A percentile compares a stretch with the other conserved stretches of the same genome.
Conservation (phyloP, 1,140 invertebrate genomes). For the Musca vetustissima region DNA sequence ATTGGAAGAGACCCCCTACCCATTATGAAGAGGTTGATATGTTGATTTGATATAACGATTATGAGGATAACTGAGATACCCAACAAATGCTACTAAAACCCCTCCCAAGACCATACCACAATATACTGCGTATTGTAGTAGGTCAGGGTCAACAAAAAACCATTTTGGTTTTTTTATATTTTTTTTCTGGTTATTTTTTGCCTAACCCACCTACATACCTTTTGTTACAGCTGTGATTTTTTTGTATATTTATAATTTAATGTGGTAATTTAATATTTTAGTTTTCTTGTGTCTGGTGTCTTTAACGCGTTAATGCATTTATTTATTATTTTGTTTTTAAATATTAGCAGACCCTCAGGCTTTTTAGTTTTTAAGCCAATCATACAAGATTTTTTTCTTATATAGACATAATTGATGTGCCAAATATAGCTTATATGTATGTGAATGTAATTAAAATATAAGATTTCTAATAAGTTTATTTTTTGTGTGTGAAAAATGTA, state of each 20-base stretch:
- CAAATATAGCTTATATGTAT: constrained; percentile 1
- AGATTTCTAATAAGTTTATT: neutral
- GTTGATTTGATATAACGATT: constrained; percentile 6
- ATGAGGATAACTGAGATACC: neutral
- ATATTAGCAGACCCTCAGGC: constrained; percentile 5
- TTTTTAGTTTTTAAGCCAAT: neutral
- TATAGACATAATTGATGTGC: neutral
- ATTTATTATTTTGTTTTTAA: constrained; percentile 5
- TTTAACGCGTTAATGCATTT: neutral
- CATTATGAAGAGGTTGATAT: constrained; percentile 4
- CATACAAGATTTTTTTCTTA: too few relatives aligned
- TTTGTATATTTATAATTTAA: neutral
- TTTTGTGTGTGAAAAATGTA: constrained; percentile 8
- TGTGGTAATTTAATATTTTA: neutral
- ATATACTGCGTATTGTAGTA: neutral
- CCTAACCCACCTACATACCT: neutral
- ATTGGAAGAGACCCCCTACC: too few relatives aligned
- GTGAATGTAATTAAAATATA: too few relatives aligned
- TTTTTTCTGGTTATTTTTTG: neutral
- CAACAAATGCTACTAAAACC: neutral
- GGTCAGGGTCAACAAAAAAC: constrained; percentile 8
- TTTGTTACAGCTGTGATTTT: constrained; percentile 4
- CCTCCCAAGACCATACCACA: neutral
- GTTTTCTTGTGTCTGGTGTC: too few relatives aligned
- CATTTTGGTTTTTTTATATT: neutral